Percentiles rank a stretch among this genome's conserved stretches.
Evolutionary conservation across 2,113 vertebrate species (phyloP).

Genomic region (Trichechus manatus): DNA sequence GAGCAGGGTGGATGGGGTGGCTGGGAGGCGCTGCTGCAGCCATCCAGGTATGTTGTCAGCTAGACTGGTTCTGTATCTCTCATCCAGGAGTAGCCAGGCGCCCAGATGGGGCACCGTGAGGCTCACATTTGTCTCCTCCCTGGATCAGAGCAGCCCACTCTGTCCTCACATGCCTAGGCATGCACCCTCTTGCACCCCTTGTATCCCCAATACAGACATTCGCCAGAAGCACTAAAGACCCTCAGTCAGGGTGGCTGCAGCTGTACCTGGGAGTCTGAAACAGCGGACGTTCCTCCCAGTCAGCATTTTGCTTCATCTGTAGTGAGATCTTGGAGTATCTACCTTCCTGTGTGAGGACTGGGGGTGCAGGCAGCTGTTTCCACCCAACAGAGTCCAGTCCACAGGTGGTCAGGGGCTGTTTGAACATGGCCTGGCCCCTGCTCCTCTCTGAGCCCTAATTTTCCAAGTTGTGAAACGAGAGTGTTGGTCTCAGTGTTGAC

Average conservation of each 20-base stretch:
- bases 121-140: neutral
- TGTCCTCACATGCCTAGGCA: neutral
- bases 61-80: neutral
- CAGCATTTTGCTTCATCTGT: neutral
- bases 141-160: neutral
- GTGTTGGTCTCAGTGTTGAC: no score
- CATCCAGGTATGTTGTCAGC: neutral
- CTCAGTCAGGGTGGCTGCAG: neutral
- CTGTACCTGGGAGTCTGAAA: neutral
- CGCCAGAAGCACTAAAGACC: neutral
- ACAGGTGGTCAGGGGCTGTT: neutral
- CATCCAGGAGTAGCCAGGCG: neutral
- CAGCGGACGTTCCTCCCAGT: accelerated
- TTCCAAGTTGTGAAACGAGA: neutral
- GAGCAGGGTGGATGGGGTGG: no score
- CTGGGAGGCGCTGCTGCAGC: neutral
- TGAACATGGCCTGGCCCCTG: neutral
- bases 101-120: accelerated
- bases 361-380: neutral
- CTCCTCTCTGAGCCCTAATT: neutral
- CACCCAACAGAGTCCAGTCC: neutral
- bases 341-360: neutral
- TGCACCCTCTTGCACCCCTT: neutral
- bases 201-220: neutral
- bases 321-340: accelerated